Percentiles rank a stretch among this genome's conserved stretches.
These are phyloP conservation scores for Daboia siamensis DNA, from an alignment of 2,113 vertebrate species.

Conservation along the genomic window DNA sequence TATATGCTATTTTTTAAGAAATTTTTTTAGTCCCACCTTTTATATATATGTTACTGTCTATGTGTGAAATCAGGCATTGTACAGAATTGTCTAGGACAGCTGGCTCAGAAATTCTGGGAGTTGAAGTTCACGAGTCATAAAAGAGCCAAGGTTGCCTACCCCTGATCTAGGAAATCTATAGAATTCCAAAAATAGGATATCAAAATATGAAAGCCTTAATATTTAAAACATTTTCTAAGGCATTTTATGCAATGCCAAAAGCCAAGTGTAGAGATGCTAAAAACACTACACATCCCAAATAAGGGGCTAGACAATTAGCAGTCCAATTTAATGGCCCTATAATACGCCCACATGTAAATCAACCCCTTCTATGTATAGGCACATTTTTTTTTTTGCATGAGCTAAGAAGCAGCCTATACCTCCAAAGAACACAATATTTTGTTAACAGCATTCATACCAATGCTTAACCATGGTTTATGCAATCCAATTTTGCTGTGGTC, in stretches of 20 bases:
- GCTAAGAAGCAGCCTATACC: neutral
- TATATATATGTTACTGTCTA: neutral
- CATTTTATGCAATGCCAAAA: neutral
- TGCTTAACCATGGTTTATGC: neutral
- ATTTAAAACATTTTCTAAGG: too few relatives aligned
- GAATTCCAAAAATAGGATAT: neutral
- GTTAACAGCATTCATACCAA: neutral
- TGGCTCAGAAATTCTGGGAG: too few relatives aligned
- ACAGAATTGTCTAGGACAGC: neutral
- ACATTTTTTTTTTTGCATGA: neutral
- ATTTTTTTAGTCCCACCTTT: neutral
- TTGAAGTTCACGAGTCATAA: too few relatives aligned
- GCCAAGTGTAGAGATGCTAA: too few relatives aligned
- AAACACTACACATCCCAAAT: neutral
- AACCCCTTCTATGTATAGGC: rapidly evolving
- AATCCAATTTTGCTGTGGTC: neutral
- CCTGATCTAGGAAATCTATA: neutral
- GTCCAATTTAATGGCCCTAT: neutral
- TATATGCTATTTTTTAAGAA: neutral
- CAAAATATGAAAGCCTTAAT: too few relatives aligned
- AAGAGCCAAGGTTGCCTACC: too few relatives aligned
- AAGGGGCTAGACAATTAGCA: neutral
- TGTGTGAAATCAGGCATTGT: neutral
- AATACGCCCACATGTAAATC: neutral
- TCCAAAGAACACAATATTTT: neutral